phyloP scores from a whole-genome alignment of 2,113 vertebrate genomes.

The Cisticola juncidis region DNA sequence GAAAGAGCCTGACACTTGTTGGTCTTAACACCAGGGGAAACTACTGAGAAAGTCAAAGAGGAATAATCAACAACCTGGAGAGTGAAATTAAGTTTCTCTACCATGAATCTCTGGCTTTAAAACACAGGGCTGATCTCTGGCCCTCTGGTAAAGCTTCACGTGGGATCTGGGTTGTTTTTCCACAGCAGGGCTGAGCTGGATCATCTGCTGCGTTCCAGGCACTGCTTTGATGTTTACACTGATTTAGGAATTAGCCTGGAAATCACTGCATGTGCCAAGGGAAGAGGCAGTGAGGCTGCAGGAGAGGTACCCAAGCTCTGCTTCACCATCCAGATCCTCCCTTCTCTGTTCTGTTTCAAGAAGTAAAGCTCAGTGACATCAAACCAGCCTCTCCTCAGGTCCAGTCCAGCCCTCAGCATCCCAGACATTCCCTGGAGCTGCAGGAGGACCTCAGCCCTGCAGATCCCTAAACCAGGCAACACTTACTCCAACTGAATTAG shows the following conservation, averaged over 20 bases:
- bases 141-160: neutral
- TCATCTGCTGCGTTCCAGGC: neutral
- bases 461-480: conserved; percentile 20
- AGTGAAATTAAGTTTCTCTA: neutral
- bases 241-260: neutral
- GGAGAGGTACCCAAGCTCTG: neutral
- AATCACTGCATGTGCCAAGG: neutral
- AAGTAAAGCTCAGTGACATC: neutral
- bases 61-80: neutral
- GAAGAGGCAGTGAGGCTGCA: neutral
- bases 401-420: neutral
- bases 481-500: conserved; percentile 49
- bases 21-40: neutral
- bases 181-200: neutral
- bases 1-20: neutral
- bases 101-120: neutral
- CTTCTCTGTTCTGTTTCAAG: neutral
- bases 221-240: neutral
- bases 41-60: neutral
- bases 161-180: neutral
- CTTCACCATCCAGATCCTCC: neutral
- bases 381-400: neutral
- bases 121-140: neutral
- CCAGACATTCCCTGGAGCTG: neutral
- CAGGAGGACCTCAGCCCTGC: neutral